A percentile compares a stretch with the other conserved stretches of the same genome.
phyloP scores from a whole-genome alignment of 2,797 vertebrate genomes.

The Sciurus carolinensis region DNA sequence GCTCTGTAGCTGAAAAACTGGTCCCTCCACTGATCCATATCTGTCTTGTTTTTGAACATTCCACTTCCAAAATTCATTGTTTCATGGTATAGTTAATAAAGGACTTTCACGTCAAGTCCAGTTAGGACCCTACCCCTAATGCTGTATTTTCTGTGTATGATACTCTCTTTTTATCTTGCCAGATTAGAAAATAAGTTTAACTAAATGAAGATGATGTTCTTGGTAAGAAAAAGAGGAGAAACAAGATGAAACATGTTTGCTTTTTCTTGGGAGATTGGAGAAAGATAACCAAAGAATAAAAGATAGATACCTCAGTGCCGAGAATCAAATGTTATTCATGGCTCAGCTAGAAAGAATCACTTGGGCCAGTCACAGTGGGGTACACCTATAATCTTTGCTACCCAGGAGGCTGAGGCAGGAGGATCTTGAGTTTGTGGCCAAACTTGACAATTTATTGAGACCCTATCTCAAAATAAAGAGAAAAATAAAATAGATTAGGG shows the following conservation, averaged over 20 bases:
- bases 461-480: too few species aligned
- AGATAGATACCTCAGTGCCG: background rate
- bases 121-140: background rate
- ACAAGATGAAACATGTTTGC: background rate
- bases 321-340: slow-evolving; percentile 33
- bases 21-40: background rate
- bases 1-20: slow-evolving; percentile 49
- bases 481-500: too few species aligned
- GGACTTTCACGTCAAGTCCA: background rate
- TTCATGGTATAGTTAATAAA: background rate
- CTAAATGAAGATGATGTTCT: slow-evolving; percentile 12
- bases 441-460: too few species aligned
- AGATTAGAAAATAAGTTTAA: slow-evolving; percentile 16
- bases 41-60: slow-evolving; percentile 38
- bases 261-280: background rate
- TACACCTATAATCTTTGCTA: too few species aligned
- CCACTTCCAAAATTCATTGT: background rate
- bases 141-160: background rate
- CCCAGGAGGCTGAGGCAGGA: too few species aligned
- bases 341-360: background rate
- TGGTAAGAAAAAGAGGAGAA: background rate
- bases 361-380: too few species aligned
- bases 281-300: slow-evolving; percentile 36
- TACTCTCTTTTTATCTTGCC: background rate
- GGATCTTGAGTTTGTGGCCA: too few species aligned